These are phyloP conservation scores for Leontopithecus rosalia DNA, from an alignment of 2,797 vertebrate genomes.

Conservation along the genomic window DNA sequence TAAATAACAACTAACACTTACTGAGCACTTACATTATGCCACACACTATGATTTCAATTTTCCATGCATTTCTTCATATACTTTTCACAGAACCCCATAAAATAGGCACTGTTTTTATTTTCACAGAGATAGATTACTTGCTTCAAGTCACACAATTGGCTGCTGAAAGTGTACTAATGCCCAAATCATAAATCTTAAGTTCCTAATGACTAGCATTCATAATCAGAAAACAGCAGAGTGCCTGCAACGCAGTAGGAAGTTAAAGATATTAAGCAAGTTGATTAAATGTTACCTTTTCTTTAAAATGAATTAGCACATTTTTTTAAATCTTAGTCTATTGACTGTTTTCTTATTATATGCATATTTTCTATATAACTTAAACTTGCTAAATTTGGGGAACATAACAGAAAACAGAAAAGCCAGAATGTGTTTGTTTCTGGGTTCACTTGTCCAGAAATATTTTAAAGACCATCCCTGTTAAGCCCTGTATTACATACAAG, in stretches of 20 bases:
- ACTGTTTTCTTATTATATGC: constrained; percentile 1
- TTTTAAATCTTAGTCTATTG: background rate
- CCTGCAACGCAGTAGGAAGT: background rate
- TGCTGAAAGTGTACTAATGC: constrained; percentile 23
- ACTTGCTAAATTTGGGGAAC: background rate
- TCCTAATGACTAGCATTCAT: constrained; percentile 2
- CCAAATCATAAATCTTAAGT: constrained; percentile 10
- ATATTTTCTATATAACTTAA: background rate
- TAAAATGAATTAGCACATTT: background rate
- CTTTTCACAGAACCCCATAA: background rate
- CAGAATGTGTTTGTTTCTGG: background rate
- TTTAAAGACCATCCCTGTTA: background rate
- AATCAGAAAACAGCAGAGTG: background rate
- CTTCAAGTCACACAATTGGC: background rate
- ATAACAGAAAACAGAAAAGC: background rate
- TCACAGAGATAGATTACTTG: background rate
- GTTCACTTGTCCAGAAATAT: background rate
- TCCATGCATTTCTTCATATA: background rate
- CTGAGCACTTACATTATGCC: background rate
- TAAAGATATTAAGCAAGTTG: background rate
- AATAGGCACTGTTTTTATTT: background rate
- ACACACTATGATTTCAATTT: constrained; percentile 8
- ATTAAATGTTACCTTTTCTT: constrained; percentile 25
- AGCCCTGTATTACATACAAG: background rate
- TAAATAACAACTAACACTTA: background rate